These are phyloP conservation scores for Notocelia uddmanniana DNA, from an alignment of 2,888 invertebrate species.

Conservation along the genomic window DNA sequence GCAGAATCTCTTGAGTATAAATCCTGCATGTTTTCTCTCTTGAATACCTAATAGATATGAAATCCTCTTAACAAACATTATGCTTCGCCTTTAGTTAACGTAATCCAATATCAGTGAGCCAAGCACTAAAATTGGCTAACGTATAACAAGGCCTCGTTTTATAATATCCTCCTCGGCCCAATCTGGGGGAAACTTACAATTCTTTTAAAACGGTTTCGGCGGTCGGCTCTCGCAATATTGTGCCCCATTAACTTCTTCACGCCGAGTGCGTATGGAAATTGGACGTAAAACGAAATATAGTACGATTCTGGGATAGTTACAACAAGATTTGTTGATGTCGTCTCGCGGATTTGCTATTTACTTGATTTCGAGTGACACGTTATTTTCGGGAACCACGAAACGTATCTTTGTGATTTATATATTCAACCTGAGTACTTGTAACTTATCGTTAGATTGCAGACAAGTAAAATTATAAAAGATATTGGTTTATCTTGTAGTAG, in stretches of 20 bases:
- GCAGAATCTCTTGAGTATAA: too few species aligned
- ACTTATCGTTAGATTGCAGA: background rate
- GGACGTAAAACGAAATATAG: slow-evolving; percentile 83
- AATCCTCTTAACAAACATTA: background rate
- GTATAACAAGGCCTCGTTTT: slow-evolving; percentile 10
- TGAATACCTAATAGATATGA: background rate
- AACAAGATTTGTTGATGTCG: slow-evolving; percentile 69
- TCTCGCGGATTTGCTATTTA: slow-evolving; percentile 34
- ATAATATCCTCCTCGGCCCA: slow-evolving; percentile 25
- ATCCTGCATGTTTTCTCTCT: background rate
- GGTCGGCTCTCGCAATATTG: slow-evolving; percentile 80
- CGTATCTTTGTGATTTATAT: background rate
- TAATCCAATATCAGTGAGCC: background rate
- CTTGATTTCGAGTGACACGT: slow-evolving; percentile 12
- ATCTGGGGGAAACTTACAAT: slow-evolving; percentile 54
- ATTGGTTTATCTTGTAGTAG: too few species aligned
- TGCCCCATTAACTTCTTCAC: slow-evolving; percentile 84
- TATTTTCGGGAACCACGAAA: background rate
- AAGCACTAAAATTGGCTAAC: slow-evolving; percentile 20
- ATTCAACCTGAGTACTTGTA: background rate
- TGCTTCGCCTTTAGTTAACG: background rate
- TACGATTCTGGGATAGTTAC: slow-evolving; percentile 72
- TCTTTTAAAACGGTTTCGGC: slow-evolving; percentile 74
- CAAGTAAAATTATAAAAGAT: too few species aligned
- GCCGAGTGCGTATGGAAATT: slow-evolving; percentile 84